These are phyloP conservation scores for Phalera bucephala DNA, from an alignment of 2,888 invertebrate species.

Conservation along the genomic window DNA sequence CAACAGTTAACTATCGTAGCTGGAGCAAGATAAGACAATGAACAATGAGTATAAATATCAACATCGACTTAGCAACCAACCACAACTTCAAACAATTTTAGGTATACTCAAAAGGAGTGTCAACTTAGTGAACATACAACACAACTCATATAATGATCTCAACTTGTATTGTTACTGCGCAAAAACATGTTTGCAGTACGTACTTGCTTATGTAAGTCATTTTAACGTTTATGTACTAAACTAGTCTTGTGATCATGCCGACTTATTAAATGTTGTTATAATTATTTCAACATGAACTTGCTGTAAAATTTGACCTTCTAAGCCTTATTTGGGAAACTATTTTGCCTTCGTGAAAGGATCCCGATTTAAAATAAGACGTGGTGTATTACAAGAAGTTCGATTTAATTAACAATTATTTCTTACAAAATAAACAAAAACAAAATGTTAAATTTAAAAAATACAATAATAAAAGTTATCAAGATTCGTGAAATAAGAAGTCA, in stretches of 20 bases:
- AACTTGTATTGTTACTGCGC: conserved; percentile 35
- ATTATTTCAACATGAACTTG: background rate
- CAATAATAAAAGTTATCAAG: background rate
- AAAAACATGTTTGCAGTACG: conserved; percentile 37
- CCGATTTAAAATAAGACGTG: no score
- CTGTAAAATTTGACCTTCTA: no score
- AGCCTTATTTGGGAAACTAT: no score
- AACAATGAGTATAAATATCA: conserved; percentile 31
- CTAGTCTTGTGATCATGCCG: conserved; percentile 10
- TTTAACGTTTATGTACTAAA: background rate
- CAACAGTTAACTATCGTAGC: conserved; percentile 8
- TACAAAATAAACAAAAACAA: no score
- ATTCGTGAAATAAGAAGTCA: background rate
- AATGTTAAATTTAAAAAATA: no score
- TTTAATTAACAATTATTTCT: no score
- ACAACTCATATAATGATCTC: conserved; percentile 39
- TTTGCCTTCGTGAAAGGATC: no score
- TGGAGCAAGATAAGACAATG: conserved; percentile 17
- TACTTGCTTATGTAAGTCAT: background rate
- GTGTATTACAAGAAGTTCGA: no score
- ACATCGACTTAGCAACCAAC: conserved; percentile 17
- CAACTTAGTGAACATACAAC: conserved; percentile 26
- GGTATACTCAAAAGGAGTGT: conserved; percentile 28
- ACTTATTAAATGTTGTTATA: background rate
- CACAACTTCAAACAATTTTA: conserved; percentile 2